Conservation (phyloP, 2,888 invertebrate genomes). For the Drosophila ochracea region DNA sequence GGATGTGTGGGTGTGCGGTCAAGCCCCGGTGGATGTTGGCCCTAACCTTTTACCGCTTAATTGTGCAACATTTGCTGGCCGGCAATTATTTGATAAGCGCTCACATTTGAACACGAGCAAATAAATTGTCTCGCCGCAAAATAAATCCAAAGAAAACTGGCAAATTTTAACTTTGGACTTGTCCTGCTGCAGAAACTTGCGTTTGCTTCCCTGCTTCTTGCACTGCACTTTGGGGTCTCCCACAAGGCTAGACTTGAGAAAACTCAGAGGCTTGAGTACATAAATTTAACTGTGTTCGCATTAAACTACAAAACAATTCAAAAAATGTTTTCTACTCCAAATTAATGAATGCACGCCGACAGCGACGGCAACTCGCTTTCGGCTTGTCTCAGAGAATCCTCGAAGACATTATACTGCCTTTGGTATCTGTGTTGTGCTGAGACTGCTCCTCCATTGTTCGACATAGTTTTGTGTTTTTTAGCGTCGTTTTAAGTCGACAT, state of each 20-base stretch:
- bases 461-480: not conserved
- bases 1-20: constrained; percentile 73
- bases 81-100: constrained; percentile 85
- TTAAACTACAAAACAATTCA: constrained; percentile 74
- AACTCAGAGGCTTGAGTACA: constrained; percentile 67
- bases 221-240: constrained; percentile 41
- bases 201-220: constrained; percentile 4
- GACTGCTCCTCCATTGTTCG: not conserved
- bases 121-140: constrained; percentile 76
- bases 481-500: not conserved
- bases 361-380: constrained; percentile 11
- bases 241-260: constrained; percentile 56
- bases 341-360: constrained; percentile 75
- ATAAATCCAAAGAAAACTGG: constrained; percentile 73
- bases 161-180: constrained; percentile 55
- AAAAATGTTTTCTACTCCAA: constrained; percentile 71
- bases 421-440: not conserved
- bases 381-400: not conserved
- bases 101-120: constrained; percentile 68
- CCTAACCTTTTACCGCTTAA: constrained; percentile 79
- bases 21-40: constrained; percentile 38
- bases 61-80: constrained; percentile 82
- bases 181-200: constrained; percentile 17
- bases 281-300: constrained; percentile 72
- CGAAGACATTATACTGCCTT: constrained; percentile 4